These are phyloP conservation scores for Bubo blakistoni DNA, from an alignment of 2,113 vertebrate genomes.

Conservation along the genomic window DNA sequence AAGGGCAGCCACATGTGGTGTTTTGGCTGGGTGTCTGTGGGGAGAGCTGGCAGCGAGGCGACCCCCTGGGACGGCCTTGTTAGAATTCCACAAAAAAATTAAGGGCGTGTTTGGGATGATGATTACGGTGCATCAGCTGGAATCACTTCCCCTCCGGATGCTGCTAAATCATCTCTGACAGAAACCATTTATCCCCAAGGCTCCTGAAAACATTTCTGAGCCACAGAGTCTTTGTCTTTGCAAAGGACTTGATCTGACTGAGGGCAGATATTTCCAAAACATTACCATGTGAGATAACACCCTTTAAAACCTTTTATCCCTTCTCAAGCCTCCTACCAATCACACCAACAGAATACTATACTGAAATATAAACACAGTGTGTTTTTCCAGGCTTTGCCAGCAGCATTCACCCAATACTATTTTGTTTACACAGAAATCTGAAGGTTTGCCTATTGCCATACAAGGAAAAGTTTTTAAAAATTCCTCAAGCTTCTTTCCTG, in stretches of 20 bases:
- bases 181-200: neutral
- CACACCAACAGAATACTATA: neutral
- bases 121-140: neutral
- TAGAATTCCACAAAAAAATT: neutral
- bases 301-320: neutral
- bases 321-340: neutral
- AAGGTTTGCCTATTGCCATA: neutral
- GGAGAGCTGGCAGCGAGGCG: neutral
- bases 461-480: neutral
- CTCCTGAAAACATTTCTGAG: conserved; percentile 10
- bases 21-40: neutral
- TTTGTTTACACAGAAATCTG: neutral
- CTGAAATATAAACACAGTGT: neutral
- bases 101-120: neutral
- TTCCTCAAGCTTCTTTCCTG: neutral
- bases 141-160: neutral
- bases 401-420: neutral
- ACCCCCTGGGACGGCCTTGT: neutral
- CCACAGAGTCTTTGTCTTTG: neutral
- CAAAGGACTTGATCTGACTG: neutral
- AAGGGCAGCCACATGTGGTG: neutral
- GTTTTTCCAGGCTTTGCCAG: neutral
- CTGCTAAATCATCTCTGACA: conserved; percentile 37
- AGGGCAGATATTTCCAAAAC: neutral
- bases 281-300: neutral